Percentiles rank a stretch among this genome's conserved stretches.
Conservation (phyloP, 2,888 invertebrate genomes). For the Drosophila borealis region DNA sequence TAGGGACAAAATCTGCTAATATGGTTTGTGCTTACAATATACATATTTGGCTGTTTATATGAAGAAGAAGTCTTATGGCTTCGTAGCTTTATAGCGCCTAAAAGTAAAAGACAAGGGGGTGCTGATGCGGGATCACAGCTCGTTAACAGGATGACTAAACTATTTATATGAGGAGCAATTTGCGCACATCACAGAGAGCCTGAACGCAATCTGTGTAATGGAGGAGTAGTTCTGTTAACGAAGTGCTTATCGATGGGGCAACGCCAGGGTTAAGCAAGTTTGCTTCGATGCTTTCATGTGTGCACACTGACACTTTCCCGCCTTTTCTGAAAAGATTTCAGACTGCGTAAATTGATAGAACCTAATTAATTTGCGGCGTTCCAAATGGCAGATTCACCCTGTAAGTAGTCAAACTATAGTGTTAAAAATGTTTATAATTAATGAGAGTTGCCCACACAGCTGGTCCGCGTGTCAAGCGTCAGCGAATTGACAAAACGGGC, state of each 20-base stretch:
- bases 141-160: too few species aligned
- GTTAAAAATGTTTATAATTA: background rate
- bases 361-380: background rate
- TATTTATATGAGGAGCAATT: background rate
- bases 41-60: too few species aligned
- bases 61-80: too few species aligned
- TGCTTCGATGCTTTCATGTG: constrained; percentile 19
- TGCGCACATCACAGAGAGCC: background rate
- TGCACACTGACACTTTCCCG: constrained; percentile 50
- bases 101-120: too few species aligned
- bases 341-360: constrained; percentile 6
- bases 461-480: constrained; percentile 87
- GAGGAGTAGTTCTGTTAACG: constrained; percentile 27
- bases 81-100: too few species aligned
- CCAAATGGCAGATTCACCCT: constrained; percentile 63
- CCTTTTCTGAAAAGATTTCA: constrained; percentile 30
- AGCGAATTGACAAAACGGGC: constrained; percentile 89
- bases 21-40: too few species aligned
- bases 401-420: constrained; percentile 39
- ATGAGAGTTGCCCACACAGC: constrained; percentile 43
- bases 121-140: too few species aligned
- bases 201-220: background rate
- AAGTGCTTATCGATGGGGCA: background rate
- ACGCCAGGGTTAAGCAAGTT: background rate
- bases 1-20: too few species aligned